Evolutionary conservation across 1,140 invertebrate species (phyloP), one percentile per base, ranked within the genome.

Genomic region (Drosophila yakuba): DNA sequence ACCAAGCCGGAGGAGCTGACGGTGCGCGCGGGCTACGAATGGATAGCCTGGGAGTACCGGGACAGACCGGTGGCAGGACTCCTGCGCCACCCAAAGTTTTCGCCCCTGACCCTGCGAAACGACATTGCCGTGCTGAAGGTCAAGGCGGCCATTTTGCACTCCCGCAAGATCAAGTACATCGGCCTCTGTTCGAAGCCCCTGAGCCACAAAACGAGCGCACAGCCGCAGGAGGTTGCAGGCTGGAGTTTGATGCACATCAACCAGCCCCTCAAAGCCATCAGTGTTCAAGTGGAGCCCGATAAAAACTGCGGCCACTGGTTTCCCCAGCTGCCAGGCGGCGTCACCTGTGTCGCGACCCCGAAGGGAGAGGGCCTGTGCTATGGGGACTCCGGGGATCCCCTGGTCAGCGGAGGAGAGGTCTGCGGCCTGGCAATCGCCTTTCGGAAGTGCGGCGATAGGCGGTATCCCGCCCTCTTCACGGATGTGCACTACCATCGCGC

Each of bases 331-430:
- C 36, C 67, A 1, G 36, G 0, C 4, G 59, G 59, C 4, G 44
- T 55, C 14, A n/a, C 35, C 20, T 71, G 67, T 25, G 51, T 20
- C 12, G 36, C 11, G 6, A 1, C 67, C 1, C 0, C 4, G 15
- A 43, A 8, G 2, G 17, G 15, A 0, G 45, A 55, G 11, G 35
- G 35, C 10, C 17, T 71, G 3, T 62, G 59, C 35, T 50, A 63
- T 20, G 67, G 67, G 5, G 51, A 71, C 23, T 71, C 67, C 43
- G 67, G 67, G 0, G 36, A 50, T 63, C 67, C 67, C 5, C 35
- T 71, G 41, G 12, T 62, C 25, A 41, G 10, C n/a, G 15, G 35
- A 2, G 54, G 36, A 5, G 39, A 63, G 14, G 8, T 71, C 4
- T 71, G 67, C 11, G 67, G 59, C 14, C 23, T 71, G 36, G 59